Evolutionary conservation across 2,888 invertebrate species (phyloP), one percentile per base, ranked within the genome.

Genomic region (Dromius quadrimaculatus): DNA sequence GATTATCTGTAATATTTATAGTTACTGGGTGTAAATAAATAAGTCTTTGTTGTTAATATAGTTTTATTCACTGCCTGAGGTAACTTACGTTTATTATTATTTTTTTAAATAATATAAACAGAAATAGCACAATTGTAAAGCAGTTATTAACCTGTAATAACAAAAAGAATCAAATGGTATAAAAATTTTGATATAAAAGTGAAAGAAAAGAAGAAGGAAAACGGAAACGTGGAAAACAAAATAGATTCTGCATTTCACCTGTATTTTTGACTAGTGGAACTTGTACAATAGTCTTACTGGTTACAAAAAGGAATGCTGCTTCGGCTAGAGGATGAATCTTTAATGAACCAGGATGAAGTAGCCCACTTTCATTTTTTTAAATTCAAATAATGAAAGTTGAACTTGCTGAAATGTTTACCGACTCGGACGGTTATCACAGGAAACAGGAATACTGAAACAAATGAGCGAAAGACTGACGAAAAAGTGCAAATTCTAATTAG

Each of bases 211-310:
- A 13, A 59, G 38, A 8, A 19, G 36, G 61, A 61, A 17, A 50
- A 65, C 15, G 41, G 32, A 54, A 57, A 54, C 66, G 20, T 65
- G 20, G 28, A 23, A 57, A 68, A 34, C 20, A 57, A 15, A 43
- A 4, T 23, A 47, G 28, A 19, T 57, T 59, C 41, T 45, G 68
- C 68, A 59, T 68, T 47, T 68, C 36, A 62, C 36, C 62, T 70
- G 61, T 70, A 62, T 70, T 70, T 69, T 70, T 75, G 76, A 76
- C 76, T 77, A 77, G 77, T 77, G 76, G 76, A 77, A 77, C 76
- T 74, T 77, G 76, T 76, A 76, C 75, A 77, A 76, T 70, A 70
- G 74, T 74, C 75, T 75, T 75, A 74, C 73, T 74, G 73, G 66
- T 63, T 57, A 45, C 50, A 72, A 74, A 73, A 73, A 70, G 75